Base-by-base conservation (phyloP, 1,140 invertebrate species). In the Brachionus koreanus region DNA sequence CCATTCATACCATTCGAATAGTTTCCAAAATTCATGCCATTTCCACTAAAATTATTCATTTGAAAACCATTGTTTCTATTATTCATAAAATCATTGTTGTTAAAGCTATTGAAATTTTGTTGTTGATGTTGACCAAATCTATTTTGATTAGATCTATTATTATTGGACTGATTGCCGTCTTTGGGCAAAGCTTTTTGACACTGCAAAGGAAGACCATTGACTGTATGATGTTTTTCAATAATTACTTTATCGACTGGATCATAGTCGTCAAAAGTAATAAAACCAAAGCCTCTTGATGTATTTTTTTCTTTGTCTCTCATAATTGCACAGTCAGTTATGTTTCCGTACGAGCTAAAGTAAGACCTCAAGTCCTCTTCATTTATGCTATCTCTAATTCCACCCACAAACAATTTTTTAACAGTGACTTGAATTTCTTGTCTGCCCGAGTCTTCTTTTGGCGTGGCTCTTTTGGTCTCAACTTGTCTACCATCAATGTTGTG, bases 381-480 rank as follows among this genome's bases (percentile, higher is more conserved):
- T 75, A 85, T 85, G 19, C 84, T 84, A 69, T 87, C 87, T 23
- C 85, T 95, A 0, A 98, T 90, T 1, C 94, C 94, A 77, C 95
- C 95, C 82, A 98, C 93, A 87, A 97, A 98, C 3, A 98, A 89
- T 89, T 98, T 98, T 85, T 96, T 96, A 0, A 98, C 95, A 0
- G 96, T 95, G 5, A 94, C 93, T 74, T 96, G 95, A 37, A 94
- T 92, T 87, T 97, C 96, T 0, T 93, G 94, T 84, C 92, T 92
- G 75, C 93, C 93, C 85, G 94, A 94, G 87, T 97, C 94, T 92
- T 95, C 84, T 85, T 95, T 91, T 0, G 97, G 97, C 52, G 98
- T 94, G 6, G 97, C 97, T 84, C 97, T 89, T 87, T 99, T 99
- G 0, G 97, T 94, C 89, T 99, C 97, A 0, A 99, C 96, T 82